These are phyloP conservation scores for Dryocosmus kuriphilus DNA, from an alignment of 2,888 invertebrate genomes.

Conservation along the genomic window DNA sequence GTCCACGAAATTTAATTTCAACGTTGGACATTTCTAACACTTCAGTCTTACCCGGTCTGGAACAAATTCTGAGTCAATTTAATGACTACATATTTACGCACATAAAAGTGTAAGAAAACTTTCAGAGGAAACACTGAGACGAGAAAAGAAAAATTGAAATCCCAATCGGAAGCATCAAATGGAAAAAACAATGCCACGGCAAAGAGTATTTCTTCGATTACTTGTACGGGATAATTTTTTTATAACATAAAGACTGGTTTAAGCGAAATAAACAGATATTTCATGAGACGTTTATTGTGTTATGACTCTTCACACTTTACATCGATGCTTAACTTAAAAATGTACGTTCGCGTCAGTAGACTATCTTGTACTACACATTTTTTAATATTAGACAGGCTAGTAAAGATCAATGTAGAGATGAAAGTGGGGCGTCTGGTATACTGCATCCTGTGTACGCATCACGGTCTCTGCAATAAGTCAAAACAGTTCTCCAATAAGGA, in stretches of 20 bases:
- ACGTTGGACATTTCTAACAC: background rate
- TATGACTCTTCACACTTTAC: background rate
- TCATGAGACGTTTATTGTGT: background rate
- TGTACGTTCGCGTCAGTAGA: background rate
- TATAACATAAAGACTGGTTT: background rate
- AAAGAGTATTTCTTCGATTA: background rate
- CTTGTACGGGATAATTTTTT: conserved; percentile 14
- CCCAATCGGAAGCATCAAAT: background rate
- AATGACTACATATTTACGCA: background rate
- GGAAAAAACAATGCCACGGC: background rate
- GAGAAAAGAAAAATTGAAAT: background rate
- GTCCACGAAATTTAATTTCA: too few relatives aligned
- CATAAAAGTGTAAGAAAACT: background rate
- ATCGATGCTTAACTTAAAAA: background rate
- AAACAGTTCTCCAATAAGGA: conserved; percentile 83
- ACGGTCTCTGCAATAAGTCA: conserved; percentile 82
- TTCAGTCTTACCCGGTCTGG: conserved; percentile 17
- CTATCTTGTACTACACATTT: background rate
- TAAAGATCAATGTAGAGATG: background rate
- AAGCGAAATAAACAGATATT: conserved; percentile 22
- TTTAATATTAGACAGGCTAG: background rate
- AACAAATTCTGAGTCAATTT: background rate
- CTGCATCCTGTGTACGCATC: conserved; percentile 86
- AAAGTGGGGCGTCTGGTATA: conserved; percentile 70
- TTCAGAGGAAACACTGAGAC: background rate